These are phyloP conservation scores for Cataglyphis livida DNA, from an alignment of 2,888 invertebrate genomes.

Conservation along the genomic window DNA sequence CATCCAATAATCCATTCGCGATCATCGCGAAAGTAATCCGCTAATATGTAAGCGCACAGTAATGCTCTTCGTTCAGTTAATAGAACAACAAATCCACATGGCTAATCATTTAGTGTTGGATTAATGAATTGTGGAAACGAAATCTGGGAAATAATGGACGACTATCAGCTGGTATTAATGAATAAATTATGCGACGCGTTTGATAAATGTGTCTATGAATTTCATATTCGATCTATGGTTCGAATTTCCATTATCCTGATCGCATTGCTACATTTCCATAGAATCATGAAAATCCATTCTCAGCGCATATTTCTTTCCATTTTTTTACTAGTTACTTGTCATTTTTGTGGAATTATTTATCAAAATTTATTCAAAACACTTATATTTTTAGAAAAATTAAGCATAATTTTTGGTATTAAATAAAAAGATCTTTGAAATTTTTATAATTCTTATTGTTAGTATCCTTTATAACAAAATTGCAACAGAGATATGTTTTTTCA, in stretches of 20 bases:
- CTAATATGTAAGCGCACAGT: constrained; percentile 41
- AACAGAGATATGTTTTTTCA: not conserved
- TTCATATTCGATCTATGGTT: constrained; percentile 8
- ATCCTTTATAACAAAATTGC: not conserved
- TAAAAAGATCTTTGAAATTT: not conserved
- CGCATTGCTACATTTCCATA: not conserved
- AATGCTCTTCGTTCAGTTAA: constrained; percentile 32
- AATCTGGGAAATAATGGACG: constrained; percentile 55
- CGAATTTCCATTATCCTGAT: not conserved
- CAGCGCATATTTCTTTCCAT: not conserved
- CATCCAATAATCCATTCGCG: constrained; percentile 13
- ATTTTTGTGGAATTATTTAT: not conserved
- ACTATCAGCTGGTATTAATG: constrained; percentile 51
- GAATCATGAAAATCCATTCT: not conserved
- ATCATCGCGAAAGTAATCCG: constrained; percentile 31
- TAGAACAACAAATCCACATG: constrained; percentile 55
- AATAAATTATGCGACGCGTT: constrained; percentile 60
- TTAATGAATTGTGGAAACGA: constrained; percentile 66
- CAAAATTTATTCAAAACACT: not conserved
- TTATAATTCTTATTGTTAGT: not conserved
- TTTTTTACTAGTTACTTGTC: not conserved
- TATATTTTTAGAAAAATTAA: not conserved
- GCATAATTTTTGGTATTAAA: not conserved
- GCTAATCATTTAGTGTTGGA: constrained; percentile 52
- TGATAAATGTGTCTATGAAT: constrained; percentile 49